These are phyloP conservation scores for Chrysodeixis includens DNA, from an alignment of 2,888 invertebrate species.

Conservation along the genomic window DNA sequence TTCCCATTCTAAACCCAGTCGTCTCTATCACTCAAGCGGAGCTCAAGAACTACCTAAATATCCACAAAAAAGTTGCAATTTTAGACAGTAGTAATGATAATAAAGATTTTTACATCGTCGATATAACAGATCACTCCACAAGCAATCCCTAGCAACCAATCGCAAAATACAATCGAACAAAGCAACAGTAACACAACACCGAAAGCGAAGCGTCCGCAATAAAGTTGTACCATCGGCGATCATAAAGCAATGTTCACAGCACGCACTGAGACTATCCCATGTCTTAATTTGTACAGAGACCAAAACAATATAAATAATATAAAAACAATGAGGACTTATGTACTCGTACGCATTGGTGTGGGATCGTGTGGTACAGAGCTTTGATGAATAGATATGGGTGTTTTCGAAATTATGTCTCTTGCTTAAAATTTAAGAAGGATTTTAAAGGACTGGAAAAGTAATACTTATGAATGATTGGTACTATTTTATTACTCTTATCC, in stretches of 20 bases:
- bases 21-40: no score
- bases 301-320: constrained; percentile 80
- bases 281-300: constrained; percentile 83
- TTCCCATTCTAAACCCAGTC: no score
- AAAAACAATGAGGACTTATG: constrained; percentile 79
- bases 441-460: no score
- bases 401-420: not conserved
- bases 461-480: no score
- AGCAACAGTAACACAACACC: constrained; percentile 39
- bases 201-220: constrained; percentile 51
- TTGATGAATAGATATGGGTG: constrained; percentile 28
- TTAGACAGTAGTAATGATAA: no score
- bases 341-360: constrained; percentile 72
- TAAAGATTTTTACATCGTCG: no score
- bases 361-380: constrained; percentile 54
- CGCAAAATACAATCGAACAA: constrained; percentile 31
- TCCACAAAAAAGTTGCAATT: no score
- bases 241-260: constrained; percentile 64
- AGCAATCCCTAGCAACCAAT: constrained; percentile 15
- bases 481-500: no score
- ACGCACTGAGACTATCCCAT: constrained; percentile 67
- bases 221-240: constrained; percentile 53
- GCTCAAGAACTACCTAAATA: no score
- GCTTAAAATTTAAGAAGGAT: no score
- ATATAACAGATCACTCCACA: not conserved